phyloP scores from a whole-genome alignment of 2,888 invertebrate species.

The Oxyteleia sp. region DNA sequence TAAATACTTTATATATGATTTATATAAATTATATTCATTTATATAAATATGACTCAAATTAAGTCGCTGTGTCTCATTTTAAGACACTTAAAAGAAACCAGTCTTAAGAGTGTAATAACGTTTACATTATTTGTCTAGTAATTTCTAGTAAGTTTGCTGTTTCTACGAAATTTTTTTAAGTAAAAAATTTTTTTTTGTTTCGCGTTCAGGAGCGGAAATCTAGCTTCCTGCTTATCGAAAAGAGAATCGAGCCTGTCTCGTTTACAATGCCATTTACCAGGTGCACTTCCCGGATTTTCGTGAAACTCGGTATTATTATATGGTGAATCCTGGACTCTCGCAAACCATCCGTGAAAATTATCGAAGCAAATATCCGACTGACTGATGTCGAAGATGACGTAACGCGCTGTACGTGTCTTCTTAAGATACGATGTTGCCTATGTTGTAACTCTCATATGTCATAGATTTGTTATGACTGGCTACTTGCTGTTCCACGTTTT shows the following conservation, averaged over 20 bases:
- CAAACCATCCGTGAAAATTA: slow-evolving; percentile 85
- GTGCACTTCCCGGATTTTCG: slow-evolving; percentile 75
- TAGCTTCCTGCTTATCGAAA: slow-evolving; percentile 74
- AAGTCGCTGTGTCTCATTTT: no score
- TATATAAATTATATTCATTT: no score
- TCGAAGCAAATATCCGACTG: slow-evolving; percentile 85
- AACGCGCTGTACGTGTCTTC: slow-evolving; percentile 35
- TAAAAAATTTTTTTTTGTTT: slow-evolving; percentile 11
- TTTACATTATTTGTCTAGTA: no score
- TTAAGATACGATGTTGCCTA: slow-evolving; percentile 37
- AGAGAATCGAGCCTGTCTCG: slow-evolving; percentile 64
- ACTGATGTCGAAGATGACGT: slow-evolving; percentile 33
- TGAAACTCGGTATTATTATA: slow-evolving; percentile 71
- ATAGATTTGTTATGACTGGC: no score
- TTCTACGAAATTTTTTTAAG: background rate
- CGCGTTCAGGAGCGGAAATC: slow-evolving; percentile 60
- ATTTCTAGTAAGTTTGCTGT: no score
- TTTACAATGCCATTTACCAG: slow-evolving; percentile 64
- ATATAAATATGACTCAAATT: no score
- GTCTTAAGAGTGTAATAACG: no score
- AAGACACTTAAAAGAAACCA: no score
- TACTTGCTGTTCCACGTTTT: no score
- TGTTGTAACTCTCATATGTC: no score
- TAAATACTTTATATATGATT: no score
- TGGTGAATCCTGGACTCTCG: slow-evolving; percentile 58